These are phyloP conservation scores for Danio jaintianensis DNA, from an alignment of 2,797 vertebrate genomes.

Conservation along the genomic window DNA sequence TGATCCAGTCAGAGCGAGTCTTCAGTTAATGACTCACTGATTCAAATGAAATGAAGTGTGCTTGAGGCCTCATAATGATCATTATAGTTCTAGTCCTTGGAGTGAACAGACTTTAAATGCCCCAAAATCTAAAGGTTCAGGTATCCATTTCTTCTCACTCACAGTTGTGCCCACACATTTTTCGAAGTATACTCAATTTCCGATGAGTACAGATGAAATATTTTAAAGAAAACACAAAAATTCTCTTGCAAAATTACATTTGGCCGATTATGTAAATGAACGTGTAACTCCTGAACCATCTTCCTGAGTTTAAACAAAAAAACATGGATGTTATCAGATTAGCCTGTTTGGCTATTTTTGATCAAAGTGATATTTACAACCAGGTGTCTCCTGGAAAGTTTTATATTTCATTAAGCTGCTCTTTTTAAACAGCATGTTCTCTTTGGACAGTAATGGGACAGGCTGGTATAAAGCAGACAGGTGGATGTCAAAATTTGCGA, in stretches of 20 bases:
- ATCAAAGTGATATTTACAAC: neutral
- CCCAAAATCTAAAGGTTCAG: no score
- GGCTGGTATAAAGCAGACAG: neutral
- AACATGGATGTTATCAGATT: neutral
- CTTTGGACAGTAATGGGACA: conserved; percentile 6
- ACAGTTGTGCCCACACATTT: no score
- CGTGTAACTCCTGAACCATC: no score
- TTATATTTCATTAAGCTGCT: neutral
- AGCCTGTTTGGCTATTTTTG: neutral
- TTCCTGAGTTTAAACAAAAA: neutral
- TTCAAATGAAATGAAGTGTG: no score
- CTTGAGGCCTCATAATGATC: neutral
- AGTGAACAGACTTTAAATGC: neutral
- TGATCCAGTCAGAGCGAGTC: no score
- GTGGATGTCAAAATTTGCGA: conserved; percentile 27
- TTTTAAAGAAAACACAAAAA: no score
- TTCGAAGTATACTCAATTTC: no score
- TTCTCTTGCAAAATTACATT: no score
- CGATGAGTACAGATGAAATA: no score
- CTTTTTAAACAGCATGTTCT: neutral
- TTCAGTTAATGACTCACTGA: no score
- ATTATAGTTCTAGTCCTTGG: neutral
- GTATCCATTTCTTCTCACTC: no score
- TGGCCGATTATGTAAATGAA: no score
- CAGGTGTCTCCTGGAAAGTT: neutral